These are phyloP conservation scores for Phenacoccus solenopsis DNA, from an alignment of 1,140 invertebrate genomes.

Conservation along the genomic window DNA sequence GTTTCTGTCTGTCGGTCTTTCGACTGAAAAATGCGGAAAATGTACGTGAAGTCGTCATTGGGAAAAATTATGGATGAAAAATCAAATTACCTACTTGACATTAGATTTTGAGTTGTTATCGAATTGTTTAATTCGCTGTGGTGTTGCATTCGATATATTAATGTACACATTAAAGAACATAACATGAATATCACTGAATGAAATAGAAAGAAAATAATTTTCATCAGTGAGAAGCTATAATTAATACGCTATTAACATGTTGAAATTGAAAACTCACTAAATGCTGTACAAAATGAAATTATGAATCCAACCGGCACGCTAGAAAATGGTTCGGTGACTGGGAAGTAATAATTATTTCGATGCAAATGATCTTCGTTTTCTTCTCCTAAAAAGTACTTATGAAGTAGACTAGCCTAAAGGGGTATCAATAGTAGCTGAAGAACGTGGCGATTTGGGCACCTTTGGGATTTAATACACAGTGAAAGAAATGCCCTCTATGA, in stretches of 20 bases:
- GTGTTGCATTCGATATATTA: background rate
- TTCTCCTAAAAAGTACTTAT: too few relatives aligned
- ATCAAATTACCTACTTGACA: background rate
- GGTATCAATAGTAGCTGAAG: too few relatives aligned
- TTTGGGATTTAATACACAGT: too few relatives aligned
- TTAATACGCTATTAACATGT: background rate
- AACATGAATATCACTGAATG: conserved; percentile 5
- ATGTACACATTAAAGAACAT: background rate
- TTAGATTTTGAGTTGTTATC: background rate
- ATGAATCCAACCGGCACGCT: background rate
- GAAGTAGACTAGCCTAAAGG: too few relatives aligned
- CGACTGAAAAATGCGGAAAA: background rate
- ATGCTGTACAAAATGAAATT: background rate
- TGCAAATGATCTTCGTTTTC: background rate
- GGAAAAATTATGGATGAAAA: conserved; percentile 11
- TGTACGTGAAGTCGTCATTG: background rate
- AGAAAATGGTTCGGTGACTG: background rate
- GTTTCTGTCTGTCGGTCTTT: conserved; percentile 36
- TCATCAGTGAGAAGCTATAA: background rate
- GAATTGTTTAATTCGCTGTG: background rate
- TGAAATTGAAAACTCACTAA: conserved; percentile 18
- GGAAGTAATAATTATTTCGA: conserved; percentile 39
- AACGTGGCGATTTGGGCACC: too few relatives aligned
- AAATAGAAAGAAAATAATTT: too few relatives aligned
- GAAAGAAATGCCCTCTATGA: too few relatives aligned